phyloP scores from a whole-genome alignment of 2,888 invertebrate species.

The Ochropleura leucogaster region DNA sequence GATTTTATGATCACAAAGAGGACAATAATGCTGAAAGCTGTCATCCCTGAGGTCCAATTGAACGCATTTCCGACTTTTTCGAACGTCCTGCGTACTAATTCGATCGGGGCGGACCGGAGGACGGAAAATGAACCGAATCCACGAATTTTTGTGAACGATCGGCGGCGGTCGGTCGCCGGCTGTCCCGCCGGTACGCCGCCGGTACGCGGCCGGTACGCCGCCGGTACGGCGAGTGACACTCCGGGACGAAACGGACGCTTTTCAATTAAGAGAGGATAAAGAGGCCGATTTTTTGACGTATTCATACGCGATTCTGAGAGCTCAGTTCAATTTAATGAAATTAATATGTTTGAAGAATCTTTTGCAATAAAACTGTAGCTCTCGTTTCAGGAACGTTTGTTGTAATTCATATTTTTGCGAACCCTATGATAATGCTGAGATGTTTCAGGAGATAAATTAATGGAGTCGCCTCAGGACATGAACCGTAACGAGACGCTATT shows the following conservation, averaged over 20 bases:
- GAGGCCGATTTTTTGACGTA: conserved; percentile 42
- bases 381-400: conserved; percentile 14
- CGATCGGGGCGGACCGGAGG: not conserved
- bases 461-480: conserved; percentile 7
- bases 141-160: conserved; percentile 6
- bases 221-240: not conserved
- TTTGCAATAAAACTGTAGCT: conserved; percentile 4
- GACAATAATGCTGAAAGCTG: conserved; percentile 30
- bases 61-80: conserved; percentile 33
- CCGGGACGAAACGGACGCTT: conserved; percentile 38
- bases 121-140: conserved; percentile 15
- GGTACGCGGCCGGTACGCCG: no score
- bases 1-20: conserved; percentile 22
- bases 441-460: conserved; percentile 4
- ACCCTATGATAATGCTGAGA: not conserved
- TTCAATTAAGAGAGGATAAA: conserved; percentile 56
- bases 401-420: conserved; percentile 26
- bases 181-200: not conserved
- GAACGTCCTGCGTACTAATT: conserved; percentile 7
- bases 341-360: conserved; percentile 41
- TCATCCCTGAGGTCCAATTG: conserved; percentile 31
- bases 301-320: conserved; percentile 38
- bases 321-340: conserved; percentile 42
- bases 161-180: not conserved
- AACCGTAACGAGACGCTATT: conserved; percentile 9